These are phyloP conservation scores for Pygoscelis adeliae DNA, from an alignment of 2,113 vertebrate genomes.

Conservation along the genomic window DNA sequence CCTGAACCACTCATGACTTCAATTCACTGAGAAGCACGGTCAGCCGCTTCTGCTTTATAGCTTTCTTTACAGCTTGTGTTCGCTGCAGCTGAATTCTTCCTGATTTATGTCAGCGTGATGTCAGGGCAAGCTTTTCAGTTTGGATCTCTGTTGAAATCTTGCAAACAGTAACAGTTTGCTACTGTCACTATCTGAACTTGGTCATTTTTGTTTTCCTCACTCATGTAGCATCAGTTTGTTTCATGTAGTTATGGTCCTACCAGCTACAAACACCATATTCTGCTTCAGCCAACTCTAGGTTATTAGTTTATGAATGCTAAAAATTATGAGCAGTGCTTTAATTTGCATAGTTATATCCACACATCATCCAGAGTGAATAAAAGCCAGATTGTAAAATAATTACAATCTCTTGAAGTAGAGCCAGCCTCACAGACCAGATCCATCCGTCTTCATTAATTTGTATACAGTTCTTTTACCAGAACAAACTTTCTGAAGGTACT, in stretches of 20 bases:
- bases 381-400: conserved; percentile 85
- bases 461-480: conserved; percentile 74
- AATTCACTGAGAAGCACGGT: not conserved
- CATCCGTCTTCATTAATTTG: conserved; percentile 78
- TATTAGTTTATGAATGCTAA: conserved; percentile 74
- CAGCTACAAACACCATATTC: conserved; percentile 60
- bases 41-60: not conserved
- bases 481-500: conserved; percentile 76
- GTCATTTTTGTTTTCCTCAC: conserved; percentile 48
- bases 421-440: conserved; percentile 69
- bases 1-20: not conserved
- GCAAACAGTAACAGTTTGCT: not conserved
- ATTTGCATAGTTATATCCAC: conserved; percentile 73
- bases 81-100: conserved; percentile 19
- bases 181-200: conserved; percentile 20
- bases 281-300: conserved; percentile 66
- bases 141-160: conserved; percentile 17
- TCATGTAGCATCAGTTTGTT: conserved; percentile 13
- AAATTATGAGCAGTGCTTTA: conserved; percentile 71
- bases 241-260: conserved; percentile 34
- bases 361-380: conserved; percentile 77
- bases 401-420: conserved; percentile 77
- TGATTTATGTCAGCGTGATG: conserved; percentile 25
- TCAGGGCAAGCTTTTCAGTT: conserved; percentile 23
- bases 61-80: conserved; percentile 26